Evolutionary conservation across 30 jellyfish, hydroid and myxozoan genomes (phyloP).

Genomic region (Pelagia noctiluca): DNA sequence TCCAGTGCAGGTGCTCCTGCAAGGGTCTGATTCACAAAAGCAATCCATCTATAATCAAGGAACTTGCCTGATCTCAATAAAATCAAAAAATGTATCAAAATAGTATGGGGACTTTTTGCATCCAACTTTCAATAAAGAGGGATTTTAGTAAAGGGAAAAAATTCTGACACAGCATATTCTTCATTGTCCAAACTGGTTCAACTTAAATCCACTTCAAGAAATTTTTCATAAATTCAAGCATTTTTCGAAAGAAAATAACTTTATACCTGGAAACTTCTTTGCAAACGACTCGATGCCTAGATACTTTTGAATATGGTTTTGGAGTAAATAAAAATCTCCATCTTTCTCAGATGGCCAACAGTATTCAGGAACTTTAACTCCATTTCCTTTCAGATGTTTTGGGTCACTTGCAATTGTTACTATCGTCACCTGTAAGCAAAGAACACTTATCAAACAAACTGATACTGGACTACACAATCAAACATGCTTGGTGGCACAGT

Average conservation of each 20-base stretch:
- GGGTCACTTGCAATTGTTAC: not conserved
- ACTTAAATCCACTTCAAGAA: not conserved
- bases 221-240: not conserved
- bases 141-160: constrained; percentile 7
- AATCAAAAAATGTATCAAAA: no score
- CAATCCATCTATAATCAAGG: no score
- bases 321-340: constrained; percentile 60
- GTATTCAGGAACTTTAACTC: constrained; percentile 46
- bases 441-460: no score
- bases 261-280: not conserved
- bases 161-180: not conserved
- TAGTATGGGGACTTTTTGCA: no score
- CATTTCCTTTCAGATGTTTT: not conserved
- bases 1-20: no score
- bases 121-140: no score
- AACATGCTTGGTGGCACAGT: no score
- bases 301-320: constrained; percentile 44
- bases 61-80: no score
- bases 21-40: no score
- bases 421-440: not conserved
- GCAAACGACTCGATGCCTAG: constrained; percentile 25
- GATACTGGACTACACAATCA: no score
- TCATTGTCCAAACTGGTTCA: not conserved
- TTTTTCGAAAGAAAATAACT: not conserved
- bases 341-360: constrained; percentile 71